phyloP scores from a whole-genome alignment of 1,140 invertebrate genomes.

The Lordiphosa stackelbergi region DNA sequence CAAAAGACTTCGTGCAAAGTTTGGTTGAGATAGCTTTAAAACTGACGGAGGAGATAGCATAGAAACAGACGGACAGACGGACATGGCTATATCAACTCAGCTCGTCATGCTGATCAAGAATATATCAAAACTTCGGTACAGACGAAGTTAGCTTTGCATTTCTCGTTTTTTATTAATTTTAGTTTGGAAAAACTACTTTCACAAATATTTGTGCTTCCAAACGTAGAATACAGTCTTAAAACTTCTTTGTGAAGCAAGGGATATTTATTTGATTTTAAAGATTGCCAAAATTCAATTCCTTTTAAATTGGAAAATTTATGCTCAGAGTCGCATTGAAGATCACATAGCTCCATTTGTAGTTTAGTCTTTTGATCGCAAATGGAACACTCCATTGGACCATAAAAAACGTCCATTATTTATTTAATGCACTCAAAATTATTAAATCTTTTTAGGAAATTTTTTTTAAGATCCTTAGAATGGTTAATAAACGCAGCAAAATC shows the following conservation, averaged over 20 bases:
- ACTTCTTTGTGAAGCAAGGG: not conserved
- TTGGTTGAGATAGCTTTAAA: too few relatives aligned
- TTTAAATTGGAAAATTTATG: not conserved
- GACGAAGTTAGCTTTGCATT: too few relatives aligned
- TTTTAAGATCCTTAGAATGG: too few relatives aligned
- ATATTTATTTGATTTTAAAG: constrained; percentile 1
- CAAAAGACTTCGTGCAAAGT: too few relatives aligned
- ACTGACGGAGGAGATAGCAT: too few relatives aligned
- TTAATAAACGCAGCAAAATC: too few relatives aligned
- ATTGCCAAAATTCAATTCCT: constrained; percentile 4
- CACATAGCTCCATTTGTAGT: constrained; percentile 4
- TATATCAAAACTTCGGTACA: too few relatives aligned
- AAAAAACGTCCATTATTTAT: constrained; percentile 1
- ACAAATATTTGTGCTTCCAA: constrained; percentile 5
- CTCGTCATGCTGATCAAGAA: too few relatives aligned
- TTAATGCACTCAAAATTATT: not conserved
- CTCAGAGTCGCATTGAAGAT: constrained; percentile 2
- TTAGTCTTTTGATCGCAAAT: not conserved
- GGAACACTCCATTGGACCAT: not conserved
- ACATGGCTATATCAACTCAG: too few relatives aligned
- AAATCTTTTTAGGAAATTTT: too few relatives aligned
- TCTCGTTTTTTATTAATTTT: too few relatives aligned
- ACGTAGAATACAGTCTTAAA: not conserved
- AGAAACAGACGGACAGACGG: too few relatives aligned
- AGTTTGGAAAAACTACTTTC: not conserved